Evolutionary conservation across 2,888 invertebrate genomes (phyloP), one percentile per base, ranked within the genome.

Genomic region (Calameuta idolon): DNA sequence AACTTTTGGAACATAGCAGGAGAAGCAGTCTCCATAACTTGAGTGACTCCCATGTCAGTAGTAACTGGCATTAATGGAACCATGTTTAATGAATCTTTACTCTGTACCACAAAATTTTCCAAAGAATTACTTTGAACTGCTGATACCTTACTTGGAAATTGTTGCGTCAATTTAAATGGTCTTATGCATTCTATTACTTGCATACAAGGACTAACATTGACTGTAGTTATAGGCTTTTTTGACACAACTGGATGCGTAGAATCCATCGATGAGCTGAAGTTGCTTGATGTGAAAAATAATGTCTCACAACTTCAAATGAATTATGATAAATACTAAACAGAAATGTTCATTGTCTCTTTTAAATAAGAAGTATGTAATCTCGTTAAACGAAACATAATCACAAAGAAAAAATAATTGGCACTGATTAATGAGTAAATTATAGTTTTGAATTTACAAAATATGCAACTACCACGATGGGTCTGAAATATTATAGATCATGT

Each of bases 131-230:
- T 69, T 1, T 68, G 34, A 0, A n/a, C 34, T 34, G 75, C 73
- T 0, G 75, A 73, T 15, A 77, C 76, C 77, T 79, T 85, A 55
- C 87, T 87, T 0, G 89, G 89, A 78, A 81, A 89, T 11, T 89
- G 87, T 68, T 83, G 85, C 0, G 85, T 85, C 15, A 89, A 80
- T 33, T 83, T 82, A 69, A 89, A 90, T 77, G 88, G 81, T 12
- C 88, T 84, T 23, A 86, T 77, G 69, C 84, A 85, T 80, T 85
- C 84, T 11, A 80, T 74, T 1, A 85, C 69, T 69, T 81, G 80
- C 11, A 82, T 23, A 23, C 23, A 55, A 55, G 55, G 55, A 55
- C 23, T 55, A 55, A 23, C 55, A 55, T 0, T 55, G 55, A 55
- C 55, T 15, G 23, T 15, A 55, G 55, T 55, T 23, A 55, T 23